A percentile compares a stretch with the other conserved stretches of the same genome.
Conservation (phyloP, 2,888 invertebrate species). For the Furcula furcula region DNA sequence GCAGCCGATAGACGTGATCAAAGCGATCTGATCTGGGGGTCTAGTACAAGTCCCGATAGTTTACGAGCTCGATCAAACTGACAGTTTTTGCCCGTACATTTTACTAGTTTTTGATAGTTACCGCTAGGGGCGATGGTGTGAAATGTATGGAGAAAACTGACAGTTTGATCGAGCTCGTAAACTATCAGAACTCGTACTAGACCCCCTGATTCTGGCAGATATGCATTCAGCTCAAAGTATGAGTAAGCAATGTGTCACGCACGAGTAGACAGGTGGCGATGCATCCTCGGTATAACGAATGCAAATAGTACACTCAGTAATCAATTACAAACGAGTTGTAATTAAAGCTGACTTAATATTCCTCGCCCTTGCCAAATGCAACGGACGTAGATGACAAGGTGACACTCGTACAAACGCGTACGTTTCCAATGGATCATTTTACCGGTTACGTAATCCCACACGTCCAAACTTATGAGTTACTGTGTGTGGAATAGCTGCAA, state of each 20-base stretch:
- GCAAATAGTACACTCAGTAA: constrained; percentile 24
- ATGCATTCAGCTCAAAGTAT: too few relatives aligned
- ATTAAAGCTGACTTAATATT: constrained; percentile 33
- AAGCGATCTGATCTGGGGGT: too few relatives aligned
- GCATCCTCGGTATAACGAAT: constrained; percentile 24
- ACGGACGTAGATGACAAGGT: constrained; percentile 43
- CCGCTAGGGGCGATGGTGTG: too few relatives aligned
- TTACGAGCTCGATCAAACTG: too few relatives aligned
- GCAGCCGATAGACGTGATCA: too few relatives aligned
- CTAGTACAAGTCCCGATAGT: too few relatives aligned
- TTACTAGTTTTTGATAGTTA: too few relatives aligned
- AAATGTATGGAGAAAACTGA: too few relatives aligned
- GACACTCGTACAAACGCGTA: constrained; percentile 13
- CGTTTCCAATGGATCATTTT: neutral
- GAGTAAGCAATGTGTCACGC: constrained; percentile 2
- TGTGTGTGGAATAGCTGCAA: constrained; percentile 7
- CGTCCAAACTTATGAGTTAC: constrained; percentile 19
- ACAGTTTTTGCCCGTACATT: too few relatives aligned
- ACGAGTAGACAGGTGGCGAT: constrained; percentile 13
- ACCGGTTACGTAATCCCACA: constrained; percentile 9
- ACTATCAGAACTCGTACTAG: too few relatives aligned
- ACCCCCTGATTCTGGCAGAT: too few relatives aligned
- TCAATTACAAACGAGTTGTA: constrained; percentile 38
- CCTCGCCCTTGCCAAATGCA: constrained; percentile 33
- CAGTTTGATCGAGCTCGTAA: too few relatives aligned